Percentiles rank a stretch among this genome's conserved stretches.
These are phyloP conservation scores for Ceryle rudis DNA, from an alignment of 2,797 vertebrate species.

Conservation along the genomic window DNA sequence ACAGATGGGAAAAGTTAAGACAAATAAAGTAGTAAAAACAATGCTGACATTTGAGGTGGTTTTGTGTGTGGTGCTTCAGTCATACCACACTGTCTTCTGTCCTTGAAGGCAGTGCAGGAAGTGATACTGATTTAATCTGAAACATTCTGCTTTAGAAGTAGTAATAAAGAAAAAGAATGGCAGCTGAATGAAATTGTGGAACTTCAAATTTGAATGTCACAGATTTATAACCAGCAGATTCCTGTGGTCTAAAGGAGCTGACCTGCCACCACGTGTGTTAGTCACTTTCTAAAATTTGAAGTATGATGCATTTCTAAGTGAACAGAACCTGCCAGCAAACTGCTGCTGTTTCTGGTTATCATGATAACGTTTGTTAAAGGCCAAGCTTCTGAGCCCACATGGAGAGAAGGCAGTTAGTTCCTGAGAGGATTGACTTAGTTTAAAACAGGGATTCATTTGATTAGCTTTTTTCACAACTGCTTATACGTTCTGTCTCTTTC, in stretches of 20 bases:
- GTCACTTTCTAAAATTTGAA: neutral
- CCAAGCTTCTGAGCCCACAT: neutral
- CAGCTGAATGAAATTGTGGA: neutral
- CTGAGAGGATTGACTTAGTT: neutral
- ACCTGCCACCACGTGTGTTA: neutral
- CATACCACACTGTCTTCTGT: neutral
- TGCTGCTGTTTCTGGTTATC: neutral
- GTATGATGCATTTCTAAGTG: neutral
- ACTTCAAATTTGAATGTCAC: neutral
- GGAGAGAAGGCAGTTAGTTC: neutral
- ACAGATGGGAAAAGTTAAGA: neutral
- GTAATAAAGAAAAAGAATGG: neutral
- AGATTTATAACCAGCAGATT: neutral
- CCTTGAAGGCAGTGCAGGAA: neutral
- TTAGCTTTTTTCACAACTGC: neutral
- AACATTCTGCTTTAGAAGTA: neutral
- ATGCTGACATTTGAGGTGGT: neutral
- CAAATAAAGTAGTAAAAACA: neutral
- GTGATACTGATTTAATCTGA: neutral
- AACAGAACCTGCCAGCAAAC: neutral
- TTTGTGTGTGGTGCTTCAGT: neutral
- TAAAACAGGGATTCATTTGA: neutral
- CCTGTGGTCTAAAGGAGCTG: neutral
- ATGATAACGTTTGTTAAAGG: neutral
- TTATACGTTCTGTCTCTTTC: neutral